A percentile compares a stretch with the other conserved stretches of the same genome.
phyloP scores from a whole-genome alignment of 2,797 vertebrate genomes.

The Eurystomus glaucurus region DNA sequence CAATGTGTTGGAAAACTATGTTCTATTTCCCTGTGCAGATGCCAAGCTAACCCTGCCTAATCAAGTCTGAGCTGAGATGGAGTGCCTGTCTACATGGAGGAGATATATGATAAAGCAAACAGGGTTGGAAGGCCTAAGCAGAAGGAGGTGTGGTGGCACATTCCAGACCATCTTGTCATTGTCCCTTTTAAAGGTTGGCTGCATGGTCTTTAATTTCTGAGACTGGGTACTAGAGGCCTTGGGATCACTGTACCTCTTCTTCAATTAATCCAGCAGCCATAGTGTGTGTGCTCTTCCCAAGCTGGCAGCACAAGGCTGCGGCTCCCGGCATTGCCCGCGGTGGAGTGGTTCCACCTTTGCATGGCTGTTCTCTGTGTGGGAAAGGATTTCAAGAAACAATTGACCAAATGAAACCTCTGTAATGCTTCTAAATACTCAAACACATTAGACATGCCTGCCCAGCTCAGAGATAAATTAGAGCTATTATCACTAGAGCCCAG shows the following conservation, averaged over 20 bases:
- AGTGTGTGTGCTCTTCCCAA: not conserved
- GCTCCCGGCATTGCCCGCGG: fast-evolving
- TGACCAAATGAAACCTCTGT: constrained; percentile 73
- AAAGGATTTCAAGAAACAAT: constrained; percentile 70
- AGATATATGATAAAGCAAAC: not conserved
- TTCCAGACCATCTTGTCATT: not conserved
- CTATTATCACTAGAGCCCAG: constrained; percentile 78
- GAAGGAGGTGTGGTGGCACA: fast-evolving
- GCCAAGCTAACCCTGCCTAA: not conserved
- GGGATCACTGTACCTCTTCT: not conserved
- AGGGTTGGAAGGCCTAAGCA: not conserved
- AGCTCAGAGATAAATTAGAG: constrained; percentile 78
- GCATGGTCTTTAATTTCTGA: not conserved
- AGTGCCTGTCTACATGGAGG: not conserved
- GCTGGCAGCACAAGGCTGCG: not conserved
- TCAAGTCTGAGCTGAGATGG: not conserved
- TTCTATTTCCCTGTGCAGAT: not conserved
- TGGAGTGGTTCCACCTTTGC: constrained; percentile 38
- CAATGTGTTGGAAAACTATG: not conserved
- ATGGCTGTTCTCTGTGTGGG: constrained; percentile 55
- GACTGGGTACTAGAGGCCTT: not conserved
- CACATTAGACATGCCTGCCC: constrained; percentile 78
- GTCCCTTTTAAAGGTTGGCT: not conserved
- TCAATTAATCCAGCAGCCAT: not conserved
- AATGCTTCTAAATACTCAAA: constrained; percentile 75